Conservation (phyloP, 2,888 invertebrate genomes). For the Auanema sp. region DNA sequence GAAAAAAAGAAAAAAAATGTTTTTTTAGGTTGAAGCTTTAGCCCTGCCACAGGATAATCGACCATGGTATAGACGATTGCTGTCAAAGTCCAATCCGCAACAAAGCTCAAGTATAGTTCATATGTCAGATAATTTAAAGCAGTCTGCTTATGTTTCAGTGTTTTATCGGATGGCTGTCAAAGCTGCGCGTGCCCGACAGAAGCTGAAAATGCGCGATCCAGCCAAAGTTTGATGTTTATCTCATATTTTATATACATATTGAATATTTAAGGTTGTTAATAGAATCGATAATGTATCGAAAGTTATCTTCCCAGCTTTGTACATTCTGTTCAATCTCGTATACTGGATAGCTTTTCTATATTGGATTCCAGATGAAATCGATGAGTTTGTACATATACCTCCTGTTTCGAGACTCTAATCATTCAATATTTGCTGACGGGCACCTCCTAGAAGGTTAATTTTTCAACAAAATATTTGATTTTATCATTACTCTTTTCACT, state of each 20-base stretch:
- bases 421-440: too few species aligned
- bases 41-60: conserved; percentile 13
- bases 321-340: conserved; percentile 78
- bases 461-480: too few species aligned
- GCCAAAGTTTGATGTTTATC: conserved; percentile 36
- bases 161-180: conserved; percentile 55
- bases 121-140: neutral
- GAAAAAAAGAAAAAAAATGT: conserved; percentile 20
- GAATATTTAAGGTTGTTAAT: conserved; percentile 45
- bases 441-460: too few species aligned
- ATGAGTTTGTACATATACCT: conserved; percentile 25
- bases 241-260: too few species aligned
- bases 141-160: conserved; percentile 29
- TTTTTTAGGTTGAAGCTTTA: conserved; percentile 17
- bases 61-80: conserved; percentile 25
- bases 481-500: too few species aligned
- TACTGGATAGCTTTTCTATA: conserved; percentile 78
- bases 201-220: conserved; percentile 46
- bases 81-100: conserved; percentile 12
- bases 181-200: conserved; percentile 48
- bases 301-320: conserved; percentile 77
- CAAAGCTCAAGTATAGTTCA: conserved; percentile 15
- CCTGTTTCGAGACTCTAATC: too few species aligned
- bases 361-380: conserved; percentile 57
- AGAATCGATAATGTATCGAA: conserved; percentile 52